Base-by-base conservation (phyloP, 2,113 vertebrate genomes). In the Hydrolagus affinis region DNA sequence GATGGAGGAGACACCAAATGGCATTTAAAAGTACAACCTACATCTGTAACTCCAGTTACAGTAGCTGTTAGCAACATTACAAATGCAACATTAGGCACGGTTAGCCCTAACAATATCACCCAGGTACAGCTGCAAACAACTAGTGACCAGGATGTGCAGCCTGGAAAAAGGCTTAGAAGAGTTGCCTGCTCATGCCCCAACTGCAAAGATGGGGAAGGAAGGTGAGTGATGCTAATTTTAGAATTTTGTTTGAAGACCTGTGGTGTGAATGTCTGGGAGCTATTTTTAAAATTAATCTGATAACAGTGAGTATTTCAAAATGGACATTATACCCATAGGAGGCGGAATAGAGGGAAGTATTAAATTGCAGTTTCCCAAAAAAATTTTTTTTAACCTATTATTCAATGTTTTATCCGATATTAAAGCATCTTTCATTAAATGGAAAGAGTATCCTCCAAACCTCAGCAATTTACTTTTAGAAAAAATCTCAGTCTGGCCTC, bases 131-230 rank as follows among this genome's bases (percentile, higher is more conserved):
- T 97, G 89, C 96, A 95, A 74, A 93, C 93, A 89, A 91, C 94
- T 72, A 96, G 96, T 11, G 98, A 99, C 88, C 96, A 97, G 89
- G 98, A 99, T 87, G 94, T 94, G 1, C 96, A 94, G 14, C 96
- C 97, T 71, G 96, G 96, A 91, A 99, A 99, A 92, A 95, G 96
- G 88, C 90, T 98, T 11, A 95, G 97, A 86, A 95, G 98, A 86
- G 97, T 99, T 85, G 97, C 98, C 88, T 99, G 98, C 88, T 98
- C 97, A 0, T 99, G 98, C 91, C 98, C 98, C 85, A 99, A 99
- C 90, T 99, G 98, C 92, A 95, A 97, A 89, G 98, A 99, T 85
- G 97, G 97, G 89, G 98, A 99, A 91, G 96, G 96, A 91, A 98
- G 97, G 97, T 97, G 94, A 87, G 85, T 86, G 17, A 56, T 17